Evolutionary conservation across 1,140 invertebrate species (phyloP), one percentile per base, ranked within the genome.

Genomic region (Asobara japonica): DNA sequence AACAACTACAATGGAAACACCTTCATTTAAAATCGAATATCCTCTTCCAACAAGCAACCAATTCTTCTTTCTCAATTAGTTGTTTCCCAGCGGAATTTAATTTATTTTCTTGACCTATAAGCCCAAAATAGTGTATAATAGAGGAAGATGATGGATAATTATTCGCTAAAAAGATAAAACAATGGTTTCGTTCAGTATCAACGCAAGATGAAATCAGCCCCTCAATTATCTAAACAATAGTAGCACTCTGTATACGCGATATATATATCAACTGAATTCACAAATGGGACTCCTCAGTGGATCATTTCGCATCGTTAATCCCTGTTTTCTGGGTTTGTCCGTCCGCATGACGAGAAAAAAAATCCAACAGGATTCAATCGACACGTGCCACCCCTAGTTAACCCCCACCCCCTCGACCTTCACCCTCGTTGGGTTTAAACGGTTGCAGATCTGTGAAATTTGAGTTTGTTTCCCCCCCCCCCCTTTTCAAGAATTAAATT

Each of bases 381-480:
- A 27, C 56, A 60, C 56, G 56, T 60, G 56, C 56, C 56, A 60
- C 56, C 62, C 20, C n/a, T 33, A 29, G 13, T 22, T 62, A 29
- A 2, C 60, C 18, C 60, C 60, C 60, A 29, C 13, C 60, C 60
- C 25, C 60, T 25, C 60, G n/a, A 4, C 60, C 11, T 6, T 62
- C 22, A 20, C 30, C 45, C 45, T 51, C 45, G 45, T 13, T 51
- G 4, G 29, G 16, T 60, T 60, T 60, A 60, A 60, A 29, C 22
- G 20, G 20, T 60, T 60, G 25, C 25, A 29, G 11, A 27, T 60
- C 25, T 60, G 25, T 29, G 20, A 60, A 60, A 60, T 29, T 29
- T 27, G 25, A 60, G 25, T 38, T 38, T 38, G 10, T 38, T 38
- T 38, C n/a, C 10, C 36, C n/a, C n/a, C n/a, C n/a, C n/a, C n/a